These are phyloP conservation scores for Sebastes cheni DNA, from an alignment of 2,797 vertebrate species.

Conservation along the genomic window DNA sequence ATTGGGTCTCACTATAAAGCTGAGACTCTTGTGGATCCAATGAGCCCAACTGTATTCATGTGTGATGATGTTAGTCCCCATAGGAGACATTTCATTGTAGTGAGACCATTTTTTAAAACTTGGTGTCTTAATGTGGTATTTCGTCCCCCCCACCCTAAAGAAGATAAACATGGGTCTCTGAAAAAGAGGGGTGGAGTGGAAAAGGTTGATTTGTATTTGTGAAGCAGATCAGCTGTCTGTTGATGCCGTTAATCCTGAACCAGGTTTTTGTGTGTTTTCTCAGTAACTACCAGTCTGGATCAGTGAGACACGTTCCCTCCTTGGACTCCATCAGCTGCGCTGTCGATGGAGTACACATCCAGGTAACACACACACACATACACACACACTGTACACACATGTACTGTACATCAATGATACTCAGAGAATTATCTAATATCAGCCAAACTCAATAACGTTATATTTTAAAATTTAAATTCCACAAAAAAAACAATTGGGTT, in stretches of 20 bases:
- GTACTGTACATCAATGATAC: neutral
- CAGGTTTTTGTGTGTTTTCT: neutral
- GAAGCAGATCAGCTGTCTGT: neutral
- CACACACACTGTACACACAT: neutral
- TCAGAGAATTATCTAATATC: neutral
- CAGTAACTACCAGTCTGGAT: conserved; percentile 80
- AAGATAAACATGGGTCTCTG: too few species aligned
- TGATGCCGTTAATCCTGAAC: neutral
- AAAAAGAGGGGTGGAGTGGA: too few species aligned
- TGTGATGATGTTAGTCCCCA: too few species aligned
- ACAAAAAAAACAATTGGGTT: neutral
- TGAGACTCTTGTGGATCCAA: too few species aligned
- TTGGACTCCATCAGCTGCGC: conserved; percentile 86
- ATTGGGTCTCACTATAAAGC: too few species aligned
- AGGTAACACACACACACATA: conserved; percentile 63
- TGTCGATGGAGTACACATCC: conserved; percentile 81
- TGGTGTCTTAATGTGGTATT: too few species aligned
- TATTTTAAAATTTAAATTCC: neutral
- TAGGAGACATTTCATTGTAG: too few species aligned
- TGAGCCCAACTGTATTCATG: too few species aligned
- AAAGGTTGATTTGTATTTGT: neutral
- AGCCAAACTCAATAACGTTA: neutral
- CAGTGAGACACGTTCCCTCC: conserved; percentile 85
- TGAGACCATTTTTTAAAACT: too few species aligned
- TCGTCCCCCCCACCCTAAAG: too few species aligned